Evolutionary conservation across 2,113 vertebrate genomes (phyloP).

Genomic region (Festucalex cinctus): DNA sequence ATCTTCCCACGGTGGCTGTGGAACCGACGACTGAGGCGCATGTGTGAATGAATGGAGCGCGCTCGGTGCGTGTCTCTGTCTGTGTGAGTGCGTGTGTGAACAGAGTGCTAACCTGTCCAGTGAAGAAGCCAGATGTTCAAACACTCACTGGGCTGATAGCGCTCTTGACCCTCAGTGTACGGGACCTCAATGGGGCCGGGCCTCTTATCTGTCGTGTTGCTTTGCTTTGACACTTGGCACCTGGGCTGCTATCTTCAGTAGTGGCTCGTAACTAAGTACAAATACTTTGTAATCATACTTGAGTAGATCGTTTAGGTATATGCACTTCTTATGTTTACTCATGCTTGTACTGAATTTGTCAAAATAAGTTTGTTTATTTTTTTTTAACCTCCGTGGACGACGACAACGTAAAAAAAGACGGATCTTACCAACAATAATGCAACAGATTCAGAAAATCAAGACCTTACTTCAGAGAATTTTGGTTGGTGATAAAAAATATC

Average conservation of each 20-base stretch:
- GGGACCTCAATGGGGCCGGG: conserved; percentile 2
- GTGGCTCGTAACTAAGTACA: not conserved
- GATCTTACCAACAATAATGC: not conserved
- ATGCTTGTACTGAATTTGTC: too few species aligned
- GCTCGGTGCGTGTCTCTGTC: conserved; percentile 15
- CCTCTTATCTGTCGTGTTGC: conserved; percentile 21
- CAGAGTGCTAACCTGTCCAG: conserved; percentile 49
- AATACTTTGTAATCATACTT: not conserved
- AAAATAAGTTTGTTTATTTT: too few species aligned
- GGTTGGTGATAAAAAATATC: not conserved
- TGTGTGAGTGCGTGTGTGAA: conserved; percentile 20
- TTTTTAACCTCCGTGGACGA: too few species aligned
- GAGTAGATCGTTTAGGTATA: not conserved
- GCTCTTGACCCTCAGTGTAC: conserved; percentile 62
- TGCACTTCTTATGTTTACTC: not conserved
- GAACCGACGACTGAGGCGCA: conserved; percentile 32
- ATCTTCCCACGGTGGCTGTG: conserved; percentile 73
- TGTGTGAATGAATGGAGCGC: conserved; percentile 15
- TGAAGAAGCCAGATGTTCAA: conserved; percentile 68
- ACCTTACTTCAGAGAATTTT: not conserved
- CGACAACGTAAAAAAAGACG: too few species aligned
- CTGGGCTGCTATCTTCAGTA: not conserved
- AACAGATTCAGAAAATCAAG: not conserved
- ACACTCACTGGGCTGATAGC: conserved; percentile 65
- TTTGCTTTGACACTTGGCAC: conserved; percentile 12